These are phyloP conservation scores for Xiphophorus birchmanni DNA, from an alignment of 2,797 vertebrate species.

Conservation along the genomic window DNA sequence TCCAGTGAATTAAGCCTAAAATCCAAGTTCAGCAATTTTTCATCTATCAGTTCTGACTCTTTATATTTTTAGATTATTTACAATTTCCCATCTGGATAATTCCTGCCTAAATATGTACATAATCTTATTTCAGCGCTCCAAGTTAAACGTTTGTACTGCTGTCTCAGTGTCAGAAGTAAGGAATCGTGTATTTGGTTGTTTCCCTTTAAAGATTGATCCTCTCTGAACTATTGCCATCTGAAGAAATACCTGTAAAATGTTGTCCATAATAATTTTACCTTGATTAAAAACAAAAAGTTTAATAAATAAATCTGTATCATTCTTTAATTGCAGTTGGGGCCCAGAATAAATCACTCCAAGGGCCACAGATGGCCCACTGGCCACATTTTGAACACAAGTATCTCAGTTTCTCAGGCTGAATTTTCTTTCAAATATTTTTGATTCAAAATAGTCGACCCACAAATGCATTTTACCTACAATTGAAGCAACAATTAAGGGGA, in stretches of 20 bases:
- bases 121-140: background rate
- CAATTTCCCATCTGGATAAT: background rate
- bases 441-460: too few species aligned
- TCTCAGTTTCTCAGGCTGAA: background rate
- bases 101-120: background rate
- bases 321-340: too few species aligned
- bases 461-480: background rate
- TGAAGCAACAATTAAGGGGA: background rate
- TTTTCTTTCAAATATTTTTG: too few species aligned
- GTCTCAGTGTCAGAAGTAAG: background rate
- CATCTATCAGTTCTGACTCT: background rate
- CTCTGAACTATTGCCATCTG: background rate
- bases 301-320: too few species aligned
- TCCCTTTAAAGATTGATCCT: background rate
- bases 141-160: background rate
- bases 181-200: background rate
- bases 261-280: too few species aligned
- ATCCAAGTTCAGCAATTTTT: background rate
- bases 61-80: background rate
- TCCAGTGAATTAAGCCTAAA: background rate
- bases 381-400: too few species aligned
- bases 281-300: too few species aligned
- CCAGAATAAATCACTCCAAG: too few species aligned
- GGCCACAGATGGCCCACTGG: too few species aligned
- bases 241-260: too few species aligned